Evolutionary conservation across 2,113 vertebrate genomes (phyloP).

Genomic region (Rissa tridactyla): DNA sequence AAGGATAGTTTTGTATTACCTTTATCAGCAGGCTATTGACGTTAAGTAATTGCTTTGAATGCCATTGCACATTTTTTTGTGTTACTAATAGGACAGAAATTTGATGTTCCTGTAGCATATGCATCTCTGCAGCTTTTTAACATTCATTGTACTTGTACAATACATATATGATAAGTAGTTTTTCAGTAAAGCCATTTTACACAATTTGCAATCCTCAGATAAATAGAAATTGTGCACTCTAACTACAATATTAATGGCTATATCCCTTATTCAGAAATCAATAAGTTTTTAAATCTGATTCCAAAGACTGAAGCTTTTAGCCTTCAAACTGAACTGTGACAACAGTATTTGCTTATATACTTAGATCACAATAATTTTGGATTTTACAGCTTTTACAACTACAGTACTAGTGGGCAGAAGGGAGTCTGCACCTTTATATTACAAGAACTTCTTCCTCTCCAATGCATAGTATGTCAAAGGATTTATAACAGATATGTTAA

Average conservation of each 20-base stretch:
- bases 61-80: neutral
- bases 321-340: neutral
- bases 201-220: neutral
- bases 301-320: neutral
- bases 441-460: neutral
- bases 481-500: neutral
- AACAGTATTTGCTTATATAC: neutral
- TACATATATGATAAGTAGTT: neutral
- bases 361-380: neutral
- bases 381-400: neutral
- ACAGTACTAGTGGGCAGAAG: fast-evolving
- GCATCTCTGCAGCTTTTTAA: neutral
- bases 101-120: neutral
- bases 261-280: neutral
- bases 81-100: neutral
- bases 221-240: neutral
- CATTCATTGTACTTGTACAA: neutral
- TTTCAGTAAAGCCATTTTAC: neutral
- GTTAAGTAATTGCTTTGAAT: neutral
- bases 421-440: neutral
- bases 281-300: neutral
- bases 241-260: neutral
- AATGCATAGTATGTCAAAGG: neutral
- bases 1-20: neutral
- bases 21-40: neutral